Evolutionary conservation across 2,888 invertebrate genomes (phyloP).

Genomic region (Acanthoscelides obtectus): DNA sequence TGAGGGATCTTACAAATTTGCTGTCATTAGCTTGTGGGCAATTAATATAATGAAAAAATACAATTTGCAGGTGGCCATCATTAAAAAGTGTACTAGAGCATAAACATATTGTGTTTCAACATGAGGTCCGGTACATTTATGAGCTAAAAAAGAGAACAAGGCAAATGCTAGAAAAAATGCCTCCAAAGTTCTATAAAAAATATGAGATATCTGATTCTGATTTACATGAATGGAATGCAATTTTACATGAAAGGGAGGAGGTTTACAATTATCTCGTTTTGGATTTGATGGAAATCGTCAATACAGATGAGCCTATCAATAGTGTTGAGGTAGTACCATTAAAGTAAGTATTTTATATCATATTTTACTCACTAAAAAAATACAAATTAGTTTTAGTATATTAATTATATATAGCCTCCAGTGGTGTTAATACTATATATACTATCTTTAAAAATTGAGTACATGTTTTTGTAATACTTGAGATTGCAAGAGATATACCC

Average conservation of each 20-base stretch:
- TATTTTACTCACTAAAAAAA: neutral
- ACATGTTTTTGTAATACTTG: too few species aligned
- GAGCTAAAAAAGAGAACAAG: constrained; percentile 38
- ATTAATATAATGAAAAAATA: neutral
- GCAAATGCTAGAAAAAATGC: constrained; percentile 45
- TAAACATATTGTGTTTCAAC: constrained; percentile 39
- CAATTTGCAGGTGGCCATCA: constrained; percentile 45
- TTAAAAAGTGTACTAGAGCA: constrained; percentile 39
- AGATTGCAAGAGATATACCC: too few species aligned
- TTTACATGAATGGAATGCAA: constrained; percentile 44
- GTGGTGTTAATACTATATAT: too few species aligned
- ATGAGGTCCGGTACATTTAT: constrained; percentile 42
- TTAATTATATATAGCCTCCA: too few species aligned
- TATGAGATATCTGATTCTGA: constrained; percentile 48
- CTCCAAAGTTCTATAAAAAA: constrained; percentile 46
- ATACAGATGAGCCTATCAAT: constrained; percentile 32
- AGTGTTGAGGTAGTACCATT: constrained; percentile 40
- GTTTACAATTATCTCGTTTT: constrained; percentile 48
- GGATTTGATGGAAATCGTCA: constrained; percentile 43
- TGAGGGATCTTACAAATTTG: too few species aligned
- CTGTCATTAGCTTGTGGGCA: too few species aligned
- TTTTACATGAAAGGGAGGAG: constrained; percentile 44
- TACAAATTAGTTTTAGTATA: neutral
- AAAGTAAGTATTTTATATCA: constrained; percentile 31
- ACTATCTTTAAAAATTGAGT: too few species aligned